Base-by-base conservation (phyloP, 2,888 invertebrate genomes). In the Petrophora chlorosata region DNA sequence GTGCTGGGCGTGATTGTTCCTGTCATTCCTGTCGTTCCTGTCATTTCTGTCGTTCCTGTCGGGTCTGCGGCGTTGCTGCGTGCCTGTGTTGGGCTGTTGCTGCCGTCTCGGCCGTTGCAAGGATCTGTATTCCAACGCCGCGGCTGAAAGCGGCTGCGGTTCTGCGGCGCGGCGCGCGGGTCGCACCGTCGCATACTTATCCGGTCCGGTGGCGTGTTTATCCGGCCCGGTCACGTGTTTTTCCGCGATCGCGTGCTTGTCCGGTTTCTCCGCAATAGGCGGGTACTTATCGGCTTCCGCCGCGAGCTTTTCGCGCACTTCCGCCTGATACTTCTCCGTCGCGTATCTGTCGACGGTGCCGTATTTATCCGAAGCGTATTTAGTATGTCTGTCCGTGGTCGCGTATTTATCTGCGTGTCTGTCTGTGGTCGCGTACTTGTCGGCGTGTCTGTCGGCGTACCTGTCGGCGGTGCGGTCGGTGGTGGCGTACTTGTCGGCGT, bases 51-150 rank as follows among this genome's bases (percentile, higher is more conserved):
- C 33, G 47, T 17, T 45, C 26, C 51, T 46, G 38, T 62, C 59
- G n/a, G 59, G 62, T 30, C 61, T 56, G 61, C 67, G 68, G 61
- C 68, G 32, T 53, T 65, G 69, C 47, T 67, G 59, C 35, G 72
- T 64, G 42, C 52, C 56, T 1, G 59, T 53, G 13, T 50, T 67
- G 39, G 70, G 53, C 13, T 57, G 55, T 9, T 54, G 71, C 28
- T 85, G 84, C 42, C 71, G 86, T 3, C 87, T 67, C 33, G 92
- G 92, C 0, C 92, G 82, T 63, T 92, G 92, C 33, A 92, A 73
- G 14, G 92, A 92, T 30, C 93, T 86, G 70, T 93, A 93, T 60
- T 93, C 92, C 3, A 92, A 71, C 39, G 92, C 88, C 7, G 89
- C 89, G 32, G 89, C 89, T 23, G 88, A 88, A 2, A 92, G 84